These are phyloP conservation scores for Gambusia affinis DNA, from an alignment of 2,113 vertebrate species.

Conservation along the genomic window DNA sequence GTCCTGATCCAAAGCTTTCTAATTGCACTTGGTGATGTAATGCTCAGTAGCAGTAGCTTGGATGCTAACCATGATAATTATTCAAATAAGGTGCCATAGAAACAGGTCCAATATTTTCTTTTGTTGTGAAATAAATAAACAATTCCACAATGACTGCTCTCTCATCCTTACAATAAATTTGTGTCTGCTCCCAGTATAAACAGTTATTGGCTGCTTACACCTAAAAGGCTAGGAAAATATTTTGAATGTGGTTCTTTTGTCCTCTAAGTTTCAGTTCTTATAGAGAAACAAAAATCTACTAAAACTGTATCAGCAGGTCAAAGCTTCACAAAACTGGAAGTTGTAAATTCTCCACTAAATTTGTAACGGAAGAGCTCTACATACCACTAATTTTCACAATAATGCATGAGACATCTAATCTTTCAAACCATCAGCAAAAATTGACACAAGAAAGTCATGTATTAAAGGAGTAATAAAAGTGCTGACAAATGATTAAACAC, in stretches of 20 bases:
- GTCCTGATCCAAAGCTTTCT: background rate
- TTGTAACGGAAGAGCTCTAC: background rate
- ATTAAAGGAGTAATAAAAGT: conserved; percentile 16
- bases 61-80: background rate
- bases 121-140: background rate
- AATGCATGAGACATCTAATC: conserved; percentile 22
- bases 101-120: background rate
- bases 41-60: background rate
- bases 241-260: background rate
- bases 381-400: conserved; percentile 10
- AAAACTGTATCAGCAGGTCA: background rate
- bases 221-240: background rate
- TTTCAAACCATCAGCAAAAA: conserved; percentile 22
- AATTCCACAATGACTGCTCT: background rate
- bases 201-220: background rate
- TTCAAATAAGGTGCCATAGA: background rate
- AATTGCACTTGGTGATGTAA: background rate
- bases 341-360: background rate
- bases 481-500: background rate
- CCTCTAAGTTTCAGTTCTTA: background rate
- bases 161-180: background rate
- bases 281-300: background rate
- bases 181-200: background rate
- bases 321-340: background rate
- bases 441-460: background rate